Evolutionary conservation across 2,888 invertebrate species (phyloP).

Genomic region (Nowickia ferox): DNA sequence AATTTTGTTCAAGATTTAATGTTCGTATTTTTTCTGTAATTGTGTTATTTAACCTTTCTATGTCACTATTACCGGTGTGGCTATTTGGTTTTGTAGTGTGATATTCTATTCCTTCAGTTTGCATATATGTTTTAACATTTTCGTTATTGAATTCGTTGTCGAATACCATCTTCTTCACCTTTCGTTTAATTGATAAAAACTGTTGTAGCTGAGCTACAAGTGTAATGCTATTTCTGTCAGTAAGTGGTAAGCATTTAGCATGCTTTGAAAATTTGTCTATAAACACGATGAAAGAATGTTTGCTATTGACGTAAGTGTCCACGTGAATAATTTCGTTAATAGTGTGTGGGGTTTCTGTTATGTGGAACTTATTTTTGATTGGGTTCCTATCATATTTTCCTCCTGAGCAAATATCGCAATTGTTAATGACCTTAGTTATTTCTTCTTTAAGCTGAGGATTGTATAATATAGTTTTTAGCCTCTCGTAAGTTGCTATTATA

Average conservation of each 20-base stretch:
- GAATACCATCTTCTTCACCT: too few relatives aligned
- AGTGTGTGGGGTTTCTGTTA: too few relatives aligned
- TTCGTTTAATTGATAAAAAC: constrained; percentile 49
- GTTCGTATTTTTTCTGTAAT: constrained; percentile 22
- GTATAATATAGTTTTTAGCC: constrained; percentile 25
- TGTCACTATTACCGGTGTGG: constrained; percentile 53
- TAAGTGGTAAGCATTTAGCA: constrained; percentile 43
- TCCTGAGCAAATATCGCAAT: too few relatives aligned
- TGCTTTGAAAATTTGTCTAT: constrained; percentile 71
- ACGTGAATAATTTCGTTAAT: too few relatives aligned
- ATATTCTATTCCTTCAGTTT: too few relatives aligned
- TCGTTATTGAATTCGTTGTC: too few relatives aligned
- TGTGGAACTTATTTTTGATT: too few relatives aligned
- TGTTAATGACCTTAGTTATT: constrained; percentile 42
- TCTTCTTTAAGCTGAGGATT: constrained; percentile 20
- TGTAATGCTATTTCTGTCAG: constrained; percentile 56
- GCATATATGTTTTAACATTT: too few relatives aligned
- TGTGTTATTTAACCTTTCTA: too few relatives aligned
- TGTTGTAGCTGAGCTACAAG: constrained; percentile 54
- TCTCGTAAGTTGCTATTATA: constrained; percentile 48
- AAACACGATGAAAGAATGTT: constrained; percentile 60
- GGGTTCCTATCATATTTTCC: too few relatives aligned
- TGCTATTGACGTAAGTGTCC: constrained; percentile 56
- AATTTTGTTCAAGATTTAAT: neutral
- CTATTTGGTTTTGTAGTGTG: too few relatives aligned